Evolutionary conservation across 2,113 vertebrate genomes (phyloP).

Genomic region (Drymodes brunneopygia): DNA sequence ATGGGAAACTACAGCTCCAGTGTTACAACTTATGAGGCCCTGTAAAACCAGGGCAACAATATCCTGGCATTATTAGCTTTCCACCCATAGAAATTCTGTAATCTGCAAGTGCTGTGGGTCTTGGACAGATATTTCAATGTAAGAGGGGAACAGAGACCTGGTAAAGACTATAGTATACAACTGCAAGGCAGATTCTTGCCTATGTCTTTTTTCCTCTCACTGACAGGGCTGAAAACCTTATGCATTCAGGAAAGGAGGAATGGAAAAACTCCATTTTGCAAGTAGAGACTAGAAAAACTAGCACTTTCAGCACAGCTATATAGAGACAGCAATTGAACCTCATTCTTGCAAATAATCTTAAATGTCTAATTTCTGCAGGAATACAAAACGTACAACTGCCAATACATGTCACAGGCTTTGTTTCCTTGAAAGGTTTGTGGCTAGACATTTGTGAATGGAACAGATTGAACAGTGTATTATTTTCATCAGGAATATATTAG

Average conservation of each 20-base stretch:
- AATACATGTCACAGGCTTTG: neutral
- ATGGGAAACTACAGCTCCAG: too few species aligned
- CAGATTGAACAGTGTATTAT: neutral
- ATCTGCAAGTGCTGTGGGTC: neutral
- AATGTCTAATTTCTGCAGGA: neutral
- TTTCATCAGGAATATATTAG: neutral
- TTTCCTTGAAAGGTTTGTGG: neutral
- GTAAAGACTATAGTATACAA: neutral
- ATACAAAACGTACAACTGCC: neutral
- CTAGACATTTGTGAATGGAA: neutral
- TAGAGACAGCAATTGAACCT: neutral
- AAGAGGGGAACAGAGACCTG: neutral
- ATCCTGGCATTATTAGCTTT: neutral
- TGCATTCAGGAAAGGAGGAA: neutral
- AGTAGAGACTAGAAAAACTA: neutral
- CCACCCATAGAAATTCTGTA: neutral
- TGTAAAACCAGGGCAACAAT: too few species aligned
- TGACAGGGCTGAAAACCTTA: neutral
- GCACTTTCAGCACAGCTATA: neutral
- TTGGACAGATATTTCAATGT: neutral
- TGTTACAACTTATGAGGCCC: too few species aligned
- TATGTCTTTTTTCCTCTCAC: rapidly evolving
- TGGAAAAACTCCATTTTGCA: neutral
- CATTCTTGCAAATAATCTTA: neutral
- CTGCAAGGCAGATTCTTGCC: neutral